phyloP scores from a whole-genome alignment of 2,113 vertebrate species.

The Ascaphus truei region DNA sequence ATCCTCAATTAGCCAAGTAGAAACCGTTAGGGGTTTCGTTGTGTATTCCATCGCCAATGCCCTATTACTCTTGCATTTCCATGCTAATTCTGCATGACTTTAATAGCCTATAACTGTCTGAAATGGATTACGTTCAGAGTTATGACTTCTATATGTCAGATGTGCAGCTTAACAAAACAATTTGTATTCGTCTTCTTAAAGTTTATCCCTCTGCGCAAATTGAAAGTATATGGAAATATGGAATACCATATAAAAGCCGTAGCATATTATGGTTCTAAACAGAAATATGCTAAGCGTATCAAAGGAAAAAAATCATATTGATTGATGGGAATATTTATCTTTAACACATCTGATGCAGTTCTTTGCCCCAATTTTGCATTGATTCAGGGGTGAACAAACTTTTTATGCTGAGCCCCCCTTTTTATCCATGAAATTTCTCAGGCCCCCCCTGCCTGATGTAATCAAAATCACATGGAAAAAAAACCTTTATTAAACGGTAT shows the following conservation, averaged over 20 bases:
- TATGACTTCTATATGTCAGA: conserved; percentile 17
- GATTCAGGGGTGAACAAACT: too few relatives aligned
- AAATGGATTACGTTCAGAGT: conserved; percentile 14
- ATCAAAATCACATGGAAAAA: too few relatives aligned
- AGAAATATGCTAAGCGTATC: neutral
- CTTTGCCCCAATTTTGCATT: too few relatives aligned
- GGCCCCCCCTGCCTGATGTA: too few relatives aligned
- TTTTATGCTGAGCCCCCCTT: too few relatives aligned
- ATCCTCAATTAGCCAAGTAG: conserved; percentile 11
- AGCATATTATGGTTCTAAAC: too few relatives aligned
- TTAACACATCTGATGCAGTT: too few relatives aligned
- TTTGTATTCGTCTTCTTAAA: neutral
- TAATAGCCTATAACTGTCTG: conserved; percentile 33
- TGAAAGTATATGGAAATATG: too few relatives aligned
- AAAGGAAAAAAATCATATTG: neutral
- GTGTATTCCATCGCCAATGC: conserved; percentile 18
- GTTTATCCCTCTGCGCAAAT: neutral
- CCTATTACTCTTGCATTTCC: conserved; percentile 28
- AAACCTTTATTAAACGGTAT: too few relatives aligned
- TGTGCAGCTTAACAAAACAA: conserved; percentile 10
- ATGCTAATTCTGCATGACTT: conserved; percentile 32
- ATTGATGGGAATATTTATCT: too few relatives aligned
- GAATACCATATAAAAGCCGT: too few relatives aligned
- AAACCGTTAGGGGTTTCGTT: conserved; percentile 25
- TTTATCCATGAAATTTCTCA: too few relatives aligned